Conservation (phyloP, 2,113 vertebrate species). For the Aldabrachelys gigantea region DNA sequence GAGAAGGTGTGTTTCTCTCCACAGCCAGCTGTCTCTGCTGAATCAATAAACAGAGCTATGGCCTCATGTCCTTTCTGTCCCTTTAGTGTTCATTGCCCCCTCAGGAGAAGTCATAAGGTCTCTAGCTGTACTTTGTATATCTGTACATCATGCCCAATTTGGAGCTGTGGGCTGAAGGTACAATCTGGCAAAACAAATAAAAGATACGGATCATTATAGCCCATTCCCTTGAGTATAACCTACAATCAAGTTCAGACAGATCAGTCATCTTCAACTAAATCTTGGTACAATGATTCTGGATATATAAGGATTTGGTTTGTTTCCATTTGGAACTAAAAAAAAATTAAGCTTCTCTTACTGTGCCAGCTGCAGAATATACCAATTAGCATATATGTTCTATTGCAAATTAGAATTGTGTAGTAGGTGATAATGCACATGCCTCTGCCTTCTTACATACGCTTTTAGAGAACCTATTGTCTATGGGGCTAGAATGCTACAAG, state of each 20-base stretch:
- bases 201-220: neutral
- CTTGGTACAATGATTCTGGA: neutral
- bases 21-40: neutral
- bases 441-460: accelerated
- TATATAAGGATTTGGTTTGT: neutral
- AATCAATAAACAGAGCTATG: neutral
- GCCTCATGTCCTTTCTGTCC: neutral
- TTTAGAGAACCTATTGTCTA: neutral
- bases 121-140: neutral
- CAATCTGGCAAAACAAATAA: neutral
- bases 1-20: neutral
- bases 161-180: neutral
- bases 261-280: neutral
- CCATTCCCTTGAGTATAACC: too few relatives aligned
- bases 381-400: neutral
- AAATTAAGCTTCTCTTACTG: neutral
- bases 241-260: neutral
- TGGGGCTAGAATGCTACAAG: constrained; percentile 23
- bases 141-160: neutral
- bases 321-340: neutral
- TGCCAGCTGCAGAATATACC: neutral
- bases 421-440: neutral
- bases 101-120: neutral
- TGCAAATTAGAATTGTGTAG: neutral
- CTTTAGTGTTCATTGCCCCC: neutral